Base-by-base conservation (phyloP, 2,888 invertebrate species). In the Chymomyza fuscimana region DNA sequence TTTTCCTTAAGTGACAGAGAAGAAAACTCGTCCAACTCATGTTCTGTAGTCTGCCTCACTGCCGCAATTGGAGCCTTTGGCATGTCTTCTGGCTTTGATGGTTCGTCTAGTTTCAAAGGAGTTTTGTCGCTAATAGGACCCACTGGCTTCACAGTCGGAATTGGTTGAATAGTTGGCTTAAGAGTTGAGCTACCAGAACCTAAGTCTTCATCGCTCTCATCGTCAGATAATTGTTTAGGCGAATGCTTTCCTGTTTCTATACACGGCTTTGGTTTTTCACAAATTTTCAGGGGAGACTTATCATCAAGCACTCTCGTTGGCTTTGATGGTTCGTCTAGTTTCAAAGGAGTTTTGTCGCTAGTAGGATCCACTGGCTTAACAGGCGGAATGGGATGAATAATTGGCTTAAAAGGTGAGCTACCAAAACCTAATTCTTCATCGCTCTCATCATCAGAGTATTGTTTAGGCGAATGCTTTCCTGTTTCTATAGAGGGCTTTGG, bases 371-470 rank as follows among this genome's bases (percentile, higher is more conserved):
- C 36, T 60, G 56, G 19, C 22, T 5, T 56, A 56, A 19, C 56
- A 5, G 56, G 0, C 12, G 60, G 60, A 9, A 25, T 25, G 4
- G 29, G 16, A 2, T n/a, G 58, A 15, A 58, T 16, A 1, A 5
- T 16, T 5, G 52, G 52, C 19, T n/a, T 29, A 16, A 29, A 4
- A 2, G 22, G 15, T 1, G 10, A 32, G 15, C 22, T 56, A 22
- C 22, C 67, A 50, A 68, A 64, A 2, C 63, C 67, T 19, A 32
- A 32, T 36, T 60, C 60, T 32, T 60, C 60, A 15, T 60, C 60
- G 12, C 32, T 32, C 2, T 63, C 22, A 25, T 63, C 63, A 1
- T 46, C 40, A 50, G 60, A 60, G 32, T 60, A 60, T 36, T 60
- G 32, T 36, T 32, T 60, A 15, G 36, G 60, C 10, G 19, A 32